Conservation (phyloP, 2,797 vertebrate species). For the Enteromius radiatus region DNA sequence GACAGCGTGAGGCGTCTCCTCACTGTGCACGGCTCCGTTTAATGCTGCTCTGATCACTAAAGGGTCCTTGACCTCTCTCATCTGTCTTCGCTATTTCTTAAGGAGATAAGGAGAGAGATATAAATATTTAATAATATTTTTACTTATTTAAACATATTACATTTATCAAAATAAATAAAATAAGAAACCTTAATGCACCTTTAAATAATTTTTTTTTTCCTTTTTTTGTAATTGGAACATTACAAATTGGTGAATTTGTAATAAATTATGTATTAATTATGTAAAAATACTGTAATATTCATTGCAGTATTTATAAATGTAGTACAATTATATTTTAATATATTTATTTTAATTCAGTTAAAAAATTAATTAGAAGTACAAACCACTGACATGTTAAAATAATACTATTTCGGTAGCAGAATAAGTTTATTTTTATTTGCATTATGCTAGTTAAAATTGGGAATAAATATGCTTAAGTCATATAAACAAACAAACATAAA, state of each 20-base stretch:
- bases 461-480: background rate
- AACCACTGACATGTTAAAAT: background rate
- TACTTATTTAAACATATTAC: too few relatives aligned
- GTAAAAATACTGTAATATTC: background rate
- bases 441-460: background rate
- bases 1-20: slow-evolving; percentile 56
- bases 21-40: slow-evolving; percentile 48
- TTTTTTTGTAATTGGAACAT: background rate
- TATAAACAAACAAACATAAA: background rate
- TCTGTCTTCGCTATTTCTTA: background rate
- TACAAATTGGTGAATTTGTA: too few relatives aligned
- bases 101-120: background rate
- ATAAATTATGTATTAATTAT: too few relatives aligned
- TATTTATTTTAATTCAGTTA: background rate
- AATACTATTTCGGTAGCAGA: background rate
- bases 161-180: background rate
- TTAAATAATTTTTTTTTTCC: background rate
- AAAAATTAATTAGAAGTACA: background rate
- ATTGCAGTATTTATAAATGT: background rate
- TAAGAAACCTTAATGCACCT: background rate
- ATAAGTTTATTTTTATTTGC: background rate
- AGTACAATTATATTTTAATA: background rate
- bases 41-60: slow-evolving; percentile 16
- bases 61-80: slow-evolving; percentile 28
- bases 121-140: background rate